Base-by-base conservation (phyloP, 2,797 vertebrate species). In the Psittacula echo region DNA sequence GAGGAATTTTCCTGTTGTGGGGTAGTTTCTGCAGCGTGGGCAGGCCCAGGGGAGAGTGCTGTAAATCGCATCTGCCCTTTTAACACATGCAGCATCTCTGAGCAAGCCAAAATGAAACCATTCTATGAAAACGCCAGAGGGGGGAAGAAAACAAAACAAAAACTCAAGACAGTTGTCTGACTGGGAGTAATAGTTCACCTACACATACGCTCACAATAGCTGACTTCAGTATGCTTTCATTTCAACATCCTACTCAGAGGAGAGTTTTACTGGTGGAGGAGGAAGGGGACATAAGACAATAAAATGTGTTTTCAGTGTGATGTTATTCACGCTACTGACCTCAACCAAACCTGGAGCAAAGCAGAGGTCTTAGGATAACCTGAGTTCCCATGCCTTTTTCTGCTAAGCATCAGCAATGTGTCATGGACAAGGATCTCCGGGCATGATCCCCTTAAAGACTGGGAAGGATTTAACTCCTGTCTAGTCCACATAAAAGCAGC, bases 41-140 rank as follows among this genome's bases (percentile, higher is more conserved):
- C 27, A 74, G 12, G 39, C 27, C 20, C 44, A 64, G 27, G 26
- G 22, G 19, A 44, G 32, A 23, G 11, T 44, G 14, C 56, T 71
- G 15, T 81, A 66, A 72, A 34, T 48, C 42, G 9, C 14, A 11
- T 56, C 18, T 61, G 18, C 32, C 19, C 9, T 65, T 87, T 27
- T 42, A 67, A 44, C 11, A 39, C 5, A 21, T 16, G 19, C 17
- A 67, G 20, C 23, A 24, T 45, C 54, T 64, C 70, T 66, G 14
- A 67, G 30, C 0, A 0, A 78, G 66, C 18, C 24, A 74, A 81
- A 54, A 65, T 42, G 0, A 70, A 88, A 19, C 4, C 4, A 21
- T 53, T 86, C 44, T 65, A 47, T 50, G 30, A 81, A 78, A 81
- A 85, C 2, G 2, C 3, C 1, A 7, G 3, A 12, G 34, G 11